phyloP scores from a whole-genome alignment of 1,140 invertebrate genomes.

The Drosophila pandora region DNA sequence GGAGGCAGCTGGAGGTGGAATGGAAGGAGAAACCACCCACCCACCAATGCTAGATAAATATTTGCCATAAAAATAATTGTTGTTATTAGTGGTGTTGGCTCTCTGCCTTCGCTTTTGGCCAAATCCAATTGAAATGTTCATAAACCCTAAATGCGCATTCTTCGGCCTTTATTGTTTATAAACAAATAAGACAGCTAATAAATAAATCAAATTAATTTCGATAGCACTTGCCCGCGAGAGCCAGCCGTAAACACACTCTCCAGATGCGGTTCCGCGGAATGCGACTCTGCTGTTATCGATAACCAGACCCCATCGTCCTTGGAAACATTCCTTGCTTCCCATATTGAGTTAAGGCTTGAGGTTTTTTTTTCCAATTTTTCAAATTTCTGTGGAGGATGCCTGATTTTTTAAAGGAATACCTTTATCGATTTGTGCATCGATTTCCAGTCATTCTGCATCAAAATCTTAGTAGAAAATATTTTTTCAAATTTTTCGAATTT shows the following conservation, averaged over 20 bases:
- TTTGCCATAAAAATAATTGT: constrained; percentile 76
- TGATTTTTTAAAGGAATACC: no score
- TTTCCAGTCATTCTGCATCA: no score
- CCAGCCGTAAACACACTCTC: not conserved
- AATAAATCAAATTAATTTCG: constrained; percentile 79
- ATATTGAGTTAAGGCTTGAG: no score
- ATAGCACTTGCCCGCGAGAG: constrained; percentile 13
- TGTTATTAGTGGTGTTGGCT: constrained; percentile 26
- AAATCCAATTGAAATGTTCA: constrained; percentile 59
- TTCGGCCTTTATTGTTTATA: constrained; percentile 77
- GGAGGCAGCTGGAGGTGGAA: not conserved
- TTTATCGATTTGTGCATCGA: no score
- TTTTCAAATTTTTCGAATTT: no score
- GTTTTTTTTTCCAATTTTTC: no score
- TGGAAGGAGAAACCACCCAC: not conserved
- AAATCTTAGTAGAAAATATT: no score
- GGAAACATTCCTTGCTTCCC: no score
- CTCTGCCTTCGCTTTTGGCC: constrained; percentile 31
- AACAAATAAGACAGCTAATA: constrained; percentile 80
- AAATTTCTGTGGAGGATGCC: no score
- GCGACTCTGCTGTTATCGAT: no score
- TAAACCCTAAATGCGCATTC: constrained; percentile 79
- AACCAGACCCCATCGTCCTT: no score
- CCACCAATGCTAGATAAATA: constrained; percentile 75
- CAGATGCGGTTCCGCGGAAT: not conserved